Base-by-base conservation (phyloP, 2,888 invertebrate genomes). In the Linnaemya vulpina region DNA sequence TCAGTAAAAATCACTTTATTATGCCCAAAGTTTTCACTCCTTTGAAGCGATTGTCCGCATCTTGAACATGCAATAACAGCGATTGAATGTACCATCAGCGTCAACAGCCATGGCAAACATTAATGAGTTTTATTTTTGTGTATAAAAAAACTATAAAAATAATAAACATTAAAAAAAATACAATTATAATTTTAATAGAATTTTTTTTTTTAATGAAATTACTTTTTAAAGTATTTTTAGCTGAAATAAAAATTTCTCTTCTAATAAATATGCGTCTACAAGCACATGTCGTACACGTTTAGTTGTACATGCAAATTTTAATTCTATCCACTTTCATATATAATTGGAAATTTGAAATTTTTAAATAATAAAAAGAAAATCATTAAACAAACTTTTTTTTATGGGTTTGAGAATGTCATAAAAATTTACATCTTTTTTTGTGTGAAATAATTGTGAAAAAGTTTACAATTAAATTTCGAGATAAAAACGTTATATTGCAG, bases 131-230 rank as follows among this genome's bases (percentile, higher is more conserved):
- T n/a, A n/a, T n/a, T n/a, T 40, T 46, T 15, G 35, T 63, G 13
- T 40, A 40, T 11, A 46, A 46, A 30, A 49, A n/a, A 46, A 30
- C 65, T 63, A 63, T 63, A 43, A 43, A 30, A 65, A 49, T 10
- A 25, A 17, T 40, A 17, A 3, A 17, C 35, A 60, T 55, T 15
- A 55, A 38, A 17, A 60, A 58, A 60, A 60, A 5, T 25, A 15
- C 22, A 63, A 63, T 63, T 63, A 25, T 49, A 49, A 30, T 30
- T 30, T 67, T 65, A 65, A 46, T 65, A 46, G 15, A 65, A 65
- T 15, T 25, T n/a, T 22, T 30, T n/a, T 30, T 30, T 40, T 46
- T 8, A 67, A 46, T 30, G 51, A 67, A 53, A 53, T 68, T 67
- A 30, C 30, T 43, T 49, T 62, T 13, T 62, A 5, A 40, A 46